phyloP scores from a whole-genome alignment of 2,888 invertebrate genomes.

The Troides oblongomaculatus region DNA sequence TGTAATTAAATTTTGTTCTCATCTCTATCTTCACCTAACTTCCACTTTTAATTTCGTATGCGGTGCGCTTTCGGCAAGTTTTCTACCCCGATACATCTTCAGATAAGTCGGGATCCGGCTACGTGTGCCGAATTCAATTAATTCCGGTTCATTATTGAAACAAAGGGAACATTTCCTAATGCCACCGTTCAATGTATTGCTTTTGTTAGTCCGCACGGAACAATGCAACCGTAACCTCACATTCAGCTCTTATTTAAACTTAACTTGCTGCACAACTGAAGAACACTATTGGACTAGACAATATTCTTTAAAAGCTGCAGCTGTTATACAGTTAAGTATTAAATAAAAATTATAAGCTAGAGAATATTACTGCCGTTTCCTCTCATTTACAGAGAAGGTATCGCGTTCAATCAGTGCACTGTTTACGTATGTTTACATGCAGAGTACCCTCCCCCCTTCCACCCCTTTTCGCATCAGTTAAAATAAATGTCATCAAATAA shows the following conservation, averaged over 20 bases:
- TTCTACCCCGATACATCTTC: slow-evolving; percentile 13
- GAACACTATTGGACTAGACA: too few relatives aligned
- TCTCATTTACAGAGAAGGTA: too few relatives aligned
- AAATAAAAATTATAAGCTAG: too few relatives aligned
- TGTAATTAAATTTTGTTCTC: slow-evolving; percentile 14
- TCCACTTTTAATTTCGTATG: slow-evolving; percentile 18
- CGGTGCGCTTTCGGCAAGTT: slow-evolving; percentile 18
- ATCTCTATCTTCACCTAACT: slow-evolving; percentile 2
- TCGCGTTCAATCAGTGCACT: too few relatives aligned
- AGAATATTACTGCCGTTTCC: too few relatives aligned
- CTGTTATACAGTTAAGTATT: too few relatives aligned
- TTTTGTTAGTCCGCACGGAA: neutral
- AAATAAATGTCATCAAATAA: slow-evolving; percentile 1
- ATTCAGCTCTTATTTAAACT: neutral
- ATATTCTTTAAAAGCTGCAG: too few relatives aligned
- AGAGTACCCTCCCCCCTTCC: too few relatives aligned
- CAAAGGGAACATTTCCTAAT: slow-evolving; percentile 3
- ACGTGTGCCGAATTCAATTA: slow-evolving; percentile 20
- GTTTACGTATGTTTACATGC: too few relatives aligned
- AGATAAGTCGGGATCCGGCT: neutral
- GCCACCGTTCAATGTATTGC: slow-evolving; percentile 7
- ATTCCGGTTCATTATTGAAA: slow-evolving; percentile 9
- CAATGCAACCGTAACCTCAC: neutral
- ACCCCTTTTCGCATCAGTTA: neutral
- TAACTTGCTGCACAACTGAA: too few relatives aligned